Percentiles rank a stretch among this genome's conserved stretches.
These are phyloP conservation scores for Palythoa grandiflora DNA, from an alignment of 92 coral and sea anemone genomes.

Conservation along the genomic window DNA sequence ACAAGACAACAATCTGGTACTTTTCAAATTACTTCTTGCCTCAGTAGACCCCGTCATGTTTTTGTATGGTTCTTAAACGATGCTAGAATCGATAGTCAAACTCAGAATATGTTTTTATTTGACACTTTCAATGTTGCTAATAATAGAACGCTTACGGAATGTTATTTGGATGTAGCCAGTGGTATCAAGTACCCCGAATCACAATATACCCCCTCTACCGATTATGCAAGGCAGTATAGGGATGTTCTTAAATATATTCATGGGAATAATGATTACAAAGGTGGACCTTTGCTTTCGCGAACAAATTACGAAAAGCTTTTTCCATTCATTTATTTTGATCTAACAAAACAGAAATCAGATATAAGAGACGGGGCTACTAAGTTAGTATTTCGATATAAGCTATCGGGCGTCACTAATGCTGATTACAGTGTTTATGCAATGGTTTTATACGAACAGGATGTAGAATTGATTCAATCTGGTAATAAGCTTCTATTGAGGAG, in stretches of 20 bases:
- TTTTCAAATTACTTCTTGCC: background rate
- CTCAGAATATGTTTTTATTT: background rate
- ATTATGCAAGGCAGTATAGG: background rate
- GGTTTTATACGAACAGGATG: no score
- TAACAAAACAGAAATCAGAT: constrained; percentile 4
- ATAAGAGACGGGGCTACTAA: background rate
- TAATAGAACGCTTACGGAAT: no score
- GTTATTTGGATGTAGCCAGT: background rate
- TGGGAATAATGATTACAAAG: background rate
- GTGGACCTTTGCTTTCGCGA: background rate
- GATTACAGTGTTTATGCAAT: no score
- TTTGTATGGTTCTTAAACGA: background rate
- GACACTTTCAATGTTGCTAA: background rate
- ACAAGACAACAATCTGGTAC: background rate
- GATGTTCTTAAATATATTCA: background rate
- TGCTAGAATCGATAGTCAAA: background rate
- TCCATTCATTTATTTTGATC: background rate
- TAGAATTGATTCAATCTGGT: no score
- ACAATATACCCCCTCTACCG: background rate
- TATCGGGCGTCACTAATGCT: no score
- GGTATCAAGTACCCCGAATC: background rate
- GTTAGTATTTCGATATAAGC: background rate
- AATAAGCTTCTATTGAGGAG: no score
- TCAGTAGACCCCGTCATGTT: background rate
- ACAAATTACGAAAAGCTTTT: background rate